phyloP scores from a whole-genome alignment of 2,113 vertebrate species.

The Oncorhynchus clarkii region DNA sequence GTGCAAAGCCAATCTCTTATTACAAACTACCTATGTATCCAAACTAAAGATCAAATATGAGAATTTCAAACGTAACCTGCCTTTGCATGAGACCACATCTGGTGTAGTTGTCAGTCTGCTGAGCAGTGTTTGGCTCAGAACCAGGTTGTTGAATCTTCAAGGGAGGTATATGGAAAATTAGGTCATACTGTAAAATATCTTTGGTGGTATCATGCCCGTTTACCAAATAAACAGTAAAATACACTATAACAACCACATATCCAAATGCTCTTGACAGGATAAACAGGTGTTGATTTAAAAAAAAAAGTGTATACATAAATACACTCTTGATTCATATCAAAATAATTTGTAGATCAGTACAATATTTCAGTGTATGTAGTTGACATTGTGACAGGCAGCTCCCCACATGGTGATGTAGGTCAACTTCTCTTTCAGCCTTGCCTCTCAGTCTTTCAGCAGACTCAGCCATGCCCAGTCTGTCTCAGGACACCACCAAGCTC shows the following conservation, averaged over 20 bases:
- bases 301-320: background rate
- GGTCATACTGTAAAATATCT: constrained; percentile 12
- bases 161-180: constrained; percentile 18
- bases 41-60: background rate
- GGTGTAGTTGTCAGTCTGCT: constrained; percentile 12
- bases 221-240: constrained; percentile 9
- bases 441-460: constrained; percentile 55
- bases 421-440: constrained; percentile 63
- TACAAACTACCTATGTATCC: background rate
- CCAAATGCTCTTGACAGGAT: background rate
- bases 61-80: background rate
- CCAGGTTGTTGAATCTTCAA: constrained; percentile 17
- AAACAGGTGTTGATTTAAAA: background rate
- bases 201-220: background rate
- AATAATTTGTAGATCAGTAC: constrained; percentile 4
- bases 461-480: constrained; percentile 48
- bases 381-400: constrained; percentile 51
- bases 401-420: constrained; percentile 69
- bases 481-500: constrained; percentile 61
- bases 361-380: constrained; percentile 13
- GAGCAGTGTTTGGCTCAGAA: constrained; percentile 23
- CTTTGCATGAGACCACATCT: constrained; percentile 25
- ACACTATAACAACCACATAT: background rate
- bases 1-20: background rate
- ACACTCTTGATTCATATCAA: background rate